Base-by-base conservation (phyloP, 2,113 vertebrate genomes). In the Colossoma macropomum region DNA sequence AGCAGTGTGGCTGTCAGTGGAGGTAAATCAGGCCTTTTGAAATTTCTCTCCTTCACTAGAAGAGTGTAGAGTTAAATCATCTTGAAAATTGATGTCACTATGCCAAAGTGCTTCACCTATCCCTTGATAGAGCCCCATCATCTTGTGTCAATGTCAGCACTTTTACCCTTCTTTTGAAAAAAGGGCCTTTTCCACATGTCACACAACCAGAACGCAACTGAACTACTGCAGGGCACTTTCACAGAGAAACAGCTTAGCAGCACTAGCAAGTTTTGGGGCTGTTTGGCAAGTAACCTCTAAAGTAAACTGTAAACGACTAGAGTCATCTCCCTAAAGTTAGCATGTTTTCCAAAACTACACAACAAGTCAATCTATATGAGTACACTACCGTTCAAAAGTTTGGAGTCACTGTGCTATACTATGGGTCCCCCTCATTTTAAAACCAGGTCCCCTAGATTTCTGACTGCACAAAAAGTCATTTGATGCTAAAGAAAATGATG, bases 21-120 rank as follows among this genome's bases (percentile, higher is more conserved):
- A 93, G 93, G 94, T 94, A 95, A 95, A 95, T 94, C 93, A 94
- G 92, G 92, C 90, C 84, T 45, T 90, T 90, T 92, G 90, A 93
- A 93, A 92, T 94, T 92, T 93, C 92, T 93, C 91, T 91, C 92
- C 92, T 90, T 89, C 90, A 90, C 92, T 88, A 90, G 86, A 77
- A 86, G 82, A 91, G 91, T 88, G 88, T 80, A 69, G 88, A 93
- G 94, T 95, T 94, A 95, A 95, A 94, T 95, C 94, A 94, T 94
- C 92, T 93, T 92, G 94, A 94, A 95, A 95, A 94, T 94, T 94
- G 94, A 94, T 94, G 94, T 94, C 92, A 91, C 90, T 88, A 90
- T 92, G 90, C 89, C 89, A 93, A 92, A 93, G 94, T 93, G 93
- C 93, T 94, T 92, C 91, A 93, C 93, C 93, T 91, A 92, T 93